Conservation (phyloP, 2,113 vertebrate species). For the Tyrannus savana region DNA sequence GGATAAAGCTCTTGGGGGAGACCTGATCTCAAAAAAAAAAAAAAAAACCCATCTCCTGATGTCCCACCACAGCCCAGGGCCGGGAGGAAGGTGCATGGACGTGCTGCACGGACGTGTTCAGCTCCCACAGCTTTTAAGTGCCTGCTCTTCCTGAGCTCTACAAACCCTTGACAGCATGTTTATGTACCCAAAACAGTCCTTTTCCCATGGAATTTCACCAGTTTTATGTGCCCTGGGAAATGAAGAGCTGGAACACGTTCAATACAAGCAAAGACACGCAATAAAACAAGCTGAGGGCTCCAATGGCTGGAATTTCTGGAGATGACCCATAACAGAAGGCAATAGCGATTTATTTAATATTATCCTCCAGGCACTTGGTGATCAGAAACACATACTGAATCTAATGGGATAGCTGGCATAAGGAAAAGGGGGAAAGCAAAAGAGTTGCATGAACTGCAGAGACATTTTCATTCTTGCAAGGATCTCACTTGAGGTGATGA, state of each 20-base stretch:
- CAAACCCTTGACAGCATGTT: slow-evolving; percentile 56
- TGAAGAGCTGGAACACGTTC: slow-evolving; percentile 70
- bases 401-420: neutral
- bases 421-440: neutral
- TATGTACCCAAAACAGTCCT: slow-evolving; percentile 56
- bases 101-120: neutral
- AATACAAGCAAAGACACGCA: slow-evolving; percentile 72
- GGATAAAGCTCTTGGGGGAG: neutral
- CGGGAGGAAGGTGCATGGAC: neutral
- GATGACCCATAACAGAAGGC: slow-evolving; percentile 12
- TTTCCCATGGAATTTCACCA: slow-evolving; percentile 80
- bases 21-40: neutral
- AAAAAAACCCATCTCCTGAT: neutral
- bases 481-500: neutral
- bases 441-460: neutral
- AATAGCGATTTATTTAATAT: neutral
- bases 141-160: slow-evolving; percentile 35
- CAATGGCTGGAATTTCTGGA: slow-evolving; percentile 32
- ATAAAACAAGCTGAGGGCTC: slow-evolving; percentile 55
- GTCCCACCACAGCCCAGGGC: neutral
- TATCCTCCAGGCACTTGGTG: neutral
- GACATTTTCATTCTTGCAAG: neutral
- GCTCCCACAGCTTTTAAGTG: neutral
- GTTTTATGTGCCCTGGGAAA: slow-evolving; percentile 74
- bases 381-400: neutral